phyloP scores from a whole-genome alignment of 2,888 invertebrate species.

The Dicycla oo region DNA sequence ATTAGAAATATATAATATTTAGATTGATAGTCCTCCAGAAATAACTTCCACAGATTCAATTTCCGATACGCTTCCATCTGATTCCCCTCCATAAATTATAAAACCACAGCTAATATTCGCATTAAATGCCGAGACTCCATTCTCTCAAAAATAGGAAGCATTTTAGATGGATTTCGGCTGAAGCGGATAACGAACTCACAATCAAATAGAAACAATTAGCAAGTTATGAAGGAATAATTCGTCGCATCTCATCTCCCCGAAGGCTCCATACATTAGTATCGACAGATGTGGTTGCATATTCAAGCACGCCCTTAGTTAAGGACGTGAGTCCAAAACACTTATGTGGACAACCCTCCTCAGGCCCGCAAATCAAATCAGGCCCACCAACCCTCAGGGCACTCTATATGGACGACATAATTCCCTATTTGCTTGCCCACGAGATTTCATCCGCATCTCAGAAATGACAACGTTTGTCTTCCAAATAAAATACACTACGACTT shows the following conservation, averaged over 20 bases:
- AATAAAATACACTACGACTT: slow-evolving; percentile 50
- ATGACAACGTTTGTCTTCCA: slow-evolving; percentile 54
- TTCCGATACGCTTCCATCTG: slow-evolving; percentile 19
- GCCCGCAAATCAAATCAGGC: slow-evolving; percentile 73
- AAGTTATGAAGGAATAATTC: slow-evolving; percentile 29
- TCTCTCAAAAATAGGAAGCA: slow-evolving; percentile 21
- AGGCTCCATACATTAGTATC: slow-evolving; percentile 65
- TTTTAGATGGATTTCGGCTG: slow-evolving; percentile 17
- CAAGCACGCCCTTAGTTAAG: slow-evolving; percentile 68
- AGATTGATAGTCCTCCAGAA: slow-evolving; percentile 21
- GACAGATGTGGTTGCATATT: slow-evolving; percentile 71
- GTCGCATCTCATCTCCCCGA: slow-evolving; percentile 33
- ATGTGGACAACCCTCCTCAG: slow-evolving; percentile 68
- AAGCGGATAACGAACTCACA: slow-evolving; percentile 34
- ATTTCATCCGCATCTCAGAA: slow-evolving; percentile 52
- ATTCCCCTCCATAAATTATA: slow-evolving; percentile 24
- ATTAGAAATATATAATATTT: slow-evolving; percentile 20
- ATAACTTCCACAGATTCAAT: slow-evolving; percentile 47
- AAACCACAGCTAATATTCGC: slow-evolving; percentile 47
- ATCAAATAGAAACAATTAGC: slow-evolving; percentile 52
- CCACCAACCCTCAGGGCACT: slow-evolving; percentile 60
- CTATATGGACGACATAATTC: slow-evolving; percentile 69
- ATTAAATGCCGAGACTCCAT: slow-evolving; percentile 21
- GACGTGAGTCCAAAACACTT: slow-evolving; percentile 70
- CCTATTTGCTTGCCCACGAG: slow-evolving; percentile 67